phyloP scores from a whole-genome alignment of 2,888 invertebrate genomes.

The Microchrysa polita region DNA sequence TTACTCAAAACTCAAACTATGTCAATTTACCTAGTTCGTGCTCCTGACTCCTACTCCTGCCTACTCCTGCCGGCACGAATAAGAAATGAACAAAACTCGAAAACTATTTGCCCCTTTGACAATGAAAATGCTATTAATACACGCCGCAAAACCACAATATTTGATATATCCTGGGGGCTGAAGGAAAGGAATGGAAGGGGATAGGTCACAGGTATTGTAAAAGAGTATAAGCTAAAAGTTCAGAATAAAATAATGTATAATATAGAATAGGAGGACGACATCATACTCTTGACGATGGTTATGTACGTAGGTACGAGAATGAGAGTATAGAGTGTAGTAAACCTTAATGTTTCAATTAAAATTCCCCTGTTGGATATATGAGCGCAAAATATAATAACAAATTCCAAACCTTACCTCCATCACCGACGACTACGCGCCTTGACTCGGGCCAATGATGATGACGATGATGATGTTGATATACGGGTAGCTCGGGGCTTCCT shows the following conservation, averaged over 20 bases:
- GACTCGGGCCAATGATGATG: neutral
- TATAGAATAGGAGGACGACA: slow-evolving; percentile 43
- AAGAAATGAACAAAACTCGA: slow-evolving; percentile 33
- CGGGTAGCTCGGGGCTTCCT: no score
- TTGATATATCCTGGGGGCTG: slow-evolving; percentile 8
- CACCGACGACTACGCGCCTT: neutral
- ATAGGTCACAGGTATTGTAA: neutral
- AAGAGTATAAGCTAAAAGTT: slow-evolving; percentile 16
- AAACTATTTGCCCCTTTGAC: slow-evolving; percentile 41
- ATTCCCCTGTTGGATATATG: slow-evolving; percentile 51
- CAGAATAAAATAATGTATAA: no score
- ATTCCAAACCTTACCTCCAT: slow-evolving; percentile 27
- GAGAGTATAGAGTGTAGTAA: slow-evolving; percentile 57
- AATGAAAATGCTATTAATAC: slow-evolving; percentile 40
- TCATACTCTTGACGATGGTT: slow-evolving; percentile 36
- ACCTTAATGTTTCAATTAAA: slow-evolving; percentile 62
- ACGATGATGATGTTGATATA: no score
- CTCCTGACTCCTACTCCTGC: slow-evolving; percentile 27
- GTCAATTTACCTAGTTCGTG: neutral
- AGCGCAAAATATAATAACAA: slow-evolving; percentile 45
- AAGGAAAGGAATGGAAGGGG: neutral
- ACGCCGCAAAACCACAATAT: slow-evolving; percentile 35
- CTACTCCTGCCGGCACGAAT: no score
- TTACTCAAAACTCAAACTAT: no score
- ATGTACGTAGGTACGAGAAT: no score